These are phyloP conservation scores for Stegophylla sp. DNA, from an alignment of 2,888 invertebrate genomes.

Conservation along the genomic window DNA sequence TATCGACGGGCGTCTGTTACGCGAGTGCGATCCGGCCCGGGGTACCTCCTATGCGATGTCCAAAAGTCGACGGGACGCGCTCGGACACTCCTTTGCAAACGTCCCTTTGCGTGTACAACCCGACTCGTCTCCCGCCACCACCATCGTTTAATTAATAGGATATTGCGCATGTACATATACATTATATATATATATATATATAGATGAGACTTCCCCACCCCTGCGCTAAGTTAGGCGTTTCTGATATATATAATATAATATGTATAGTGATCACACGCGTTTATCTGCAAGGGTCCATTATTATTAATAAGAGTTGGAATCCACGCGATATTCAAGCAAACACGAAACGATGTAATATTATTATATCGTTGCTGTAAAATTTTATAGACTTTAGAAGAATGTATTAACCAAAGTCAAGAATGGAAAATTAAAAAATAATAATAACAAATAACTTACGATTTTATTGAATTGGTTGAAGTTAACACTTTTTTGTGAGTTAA, in stretches of 20 bases:
- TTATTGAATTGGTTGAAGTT: too few relatives aligned
- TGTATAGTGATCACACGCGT: too few relatives aligned
- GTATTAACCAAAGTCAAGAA: too few relatives aligned
- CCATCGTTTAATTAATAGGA: slow-evolving; percentile 36
- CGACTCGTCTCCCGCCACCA: neutral
- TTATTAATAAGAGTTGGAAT: too few relatives aligned
- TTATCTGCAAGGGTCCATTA: too few relatives aligned
- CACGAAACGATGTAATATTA: too few relatives aligned
- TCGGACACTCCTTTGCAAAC: slow-evolving; percentile 55
- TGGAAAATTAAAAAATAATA: too few relatives aligned
- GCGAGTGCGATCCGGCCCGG: neutral
- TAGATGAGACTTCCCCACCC: neutral
- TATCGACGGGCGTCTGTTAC: slow-evolving; percentile 19
- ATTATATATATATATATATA: neutral
- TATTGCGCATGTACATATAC: neutral
- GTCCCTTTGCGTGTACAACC: slow-evolving; percentile 51
- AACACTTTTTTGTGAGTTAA: too few relatives aligned
- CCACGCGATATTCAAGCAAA: too few relatives aligned
- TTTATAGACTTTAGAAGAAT: too few relatives aligned
- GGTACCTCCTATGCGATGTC: slow-evolving; percentile 56
- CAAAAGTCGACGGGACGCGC: slow-evolving; percentile 30
- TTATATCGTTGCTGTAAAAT: too few relatives aligned
- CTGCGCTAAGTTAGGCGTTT: neutral
- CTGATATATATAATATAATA: neutral
- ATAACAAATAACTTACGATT: too few relatives aligned